phyloP scores from a whole-genome alignment of 2,888 invertebrate species.

The Drosophila paucipuncta region DNA sequence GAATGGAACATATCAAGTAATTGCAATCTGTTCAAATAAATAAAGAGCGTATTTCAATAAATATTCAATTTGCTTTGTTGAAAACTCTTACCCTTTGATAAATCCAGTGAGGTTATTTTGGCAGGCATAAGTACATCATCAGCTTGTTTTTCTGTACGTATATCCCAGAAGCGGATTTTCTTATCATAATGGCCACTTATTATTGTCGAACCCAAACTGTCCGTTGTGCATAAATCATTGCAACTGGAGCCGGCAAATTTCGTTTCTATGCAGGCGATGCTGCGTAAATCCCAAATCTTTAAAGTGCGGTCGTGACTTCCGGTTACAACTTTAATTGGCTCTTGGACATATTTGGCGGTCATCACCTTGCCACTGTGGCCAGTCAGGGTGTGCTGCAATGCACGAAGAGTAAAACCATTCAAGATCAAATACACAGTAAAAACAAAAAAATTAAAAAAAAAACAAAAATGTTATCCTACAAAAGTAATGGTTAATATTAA shows the following conservation, averaged over 20 bases:
- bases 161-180: slow-evolving; percentile 98
- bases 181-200: slow-evolving; percentile 99
- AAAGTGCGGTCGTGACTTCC: slow-evolving; percentile 99
- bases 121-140: slow-evolving; percentile 96
- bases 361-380: slow-evolving; percentile 98
- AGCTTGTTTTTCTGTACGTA: slow-evolving; percentile 92
- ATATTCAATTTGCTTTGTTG: too few relatives aligned
- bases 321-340: slow-evolving; percentile 96
- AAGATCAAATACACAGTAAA: slow-evolving; percentile 20
- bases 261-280: slow-evolving; percentile 95
- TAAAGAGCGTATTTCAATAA: neutral
- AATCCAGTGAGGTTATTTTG: slow-evolving; percentile 97
- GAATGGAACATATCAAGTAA: slow-evolving; percentile 95
- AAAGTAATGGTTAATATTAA: neutral
- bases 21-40: slow-evolving; percentile 90
- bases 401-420: slow-evolving; percentile 39
- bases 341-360: slow-evolving; percentile 97
- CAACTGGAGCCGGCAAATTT: slow-evolving; percentile 98
- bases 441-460: slow-evolving; percentile 6
- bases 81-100: slow-evolving; percentile 91
- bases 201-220: slow-evolving; percentile 93
- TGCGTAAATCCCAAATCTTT: slow-evolving; percentile 99
- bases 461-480: neutral
- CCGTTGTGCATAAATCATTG: slow-evolving; percentile 97
- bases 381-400: slow-evolving; percentile 84